Evolutionary conservation across 1,140 invertebrate species (phyloP), one percentile per base, ranked within the genome.

Genomic region (Probaryconus sp.): DNA sequence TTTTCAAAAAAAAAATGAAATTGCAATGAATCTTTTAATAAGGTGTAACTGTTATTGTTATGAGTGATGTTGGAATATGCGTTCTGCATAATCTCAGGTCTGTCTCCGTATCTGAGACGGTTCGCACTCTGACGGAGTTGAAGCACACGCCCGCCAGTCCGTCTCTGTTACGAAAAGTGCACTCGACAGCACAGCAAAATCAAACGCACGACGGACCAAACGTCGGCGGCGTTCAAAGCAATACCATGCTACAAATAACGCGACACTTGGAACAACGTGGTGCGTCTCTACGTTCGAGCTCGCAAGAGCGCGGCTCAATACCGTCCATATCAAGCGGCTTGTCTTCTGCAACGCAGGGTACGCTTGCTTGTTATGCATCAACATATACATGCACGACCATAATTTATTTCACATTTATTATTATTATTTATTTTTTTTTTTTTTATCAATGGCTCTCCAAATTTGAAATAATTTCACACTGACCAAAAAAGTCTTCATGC

Each of bases 91-190:
- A 58, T 11, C n/a, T n/a, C 48, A 88, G 86, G 76, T 87, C 85
- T 11, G 81, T 88, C 18, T 88, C 86, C 4, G 95, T 96, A n/a
- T 94, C 94, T 1, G 94, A 96, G 84, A 95, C 94, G 0, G 94
- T 96, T 6, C 93, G 94, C 81, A 94, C 93, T 13, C 83, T 96
- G 51, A 95, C 94, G 0, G 94, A 95, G 81, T 84, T 95, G 58
- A 93, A 94, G 77, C 95, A 96, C 83, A 94, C 93, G 72, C 95
- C 95, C 0, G 93, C 94, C 1, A 96, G 94, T 79, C 95, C 95
- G 1, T 93, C 92, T 48, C 89, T 93, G 2, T 87, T 95, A 9
- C 90, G 94, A 3, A 90, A 93, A 17, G 73, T 84, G 58, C 77
- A 83, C 6, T 65, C 69, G 0, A 76, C 80, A 6, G 60, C 73